Percentiles rank a stretch among this genome's conserved stretches.
Conservation (phyloP, 2,888 invertebrate species). For the Axea sp. region DNA sequence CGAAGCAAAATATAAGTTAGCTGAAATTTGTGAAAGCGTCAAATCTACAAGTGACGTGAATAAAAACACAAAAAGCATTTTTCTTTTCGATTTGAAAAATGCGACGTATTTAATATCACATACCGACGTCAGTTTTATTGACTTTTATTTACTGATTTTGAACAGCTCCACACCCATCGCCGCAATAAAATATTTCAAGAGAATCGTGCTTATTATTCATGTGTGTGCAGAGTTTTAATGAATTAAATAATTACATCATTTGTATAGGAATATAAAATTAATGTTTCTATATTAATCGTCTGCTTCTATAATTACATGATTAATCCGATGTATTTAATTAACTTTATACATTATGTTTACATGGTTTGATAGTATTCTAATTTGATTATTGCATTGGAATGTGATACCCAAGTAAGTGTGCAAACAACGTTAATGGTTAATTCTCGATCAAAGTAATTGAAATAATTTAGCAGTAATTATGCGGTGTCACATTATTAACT, state of each 20-base stretch:
- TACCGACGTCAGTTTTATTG: constrained; percentile 7
- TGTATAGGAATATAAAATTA: no score
- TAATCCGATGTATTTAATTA: neutral
- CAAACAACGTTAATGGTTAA: constrained; percentile 25
- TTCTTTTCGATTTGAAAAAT: constrained; percentile 6
- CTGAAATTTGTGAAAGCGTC: constrained; percentile 16
- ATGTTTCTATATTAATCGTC: no score
- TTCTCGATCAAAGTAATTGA: constrained; percentile 28
- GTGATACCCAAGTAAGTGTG: neutral
- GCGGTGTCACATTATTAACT: no score
- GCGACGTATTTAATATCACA: constrained; percentile 10
- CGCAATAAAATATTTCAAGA: neutral
- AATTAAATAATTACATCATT: no score
- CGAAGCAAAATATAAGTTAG: constrained; percentile 8
- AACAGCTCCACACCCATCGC: neutral
- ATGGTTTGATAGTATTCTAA: constrained; percentile 5
- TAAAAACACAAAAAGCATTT: constrained; percentile 9
- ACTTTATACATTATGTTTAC: constrained; percentile 8
- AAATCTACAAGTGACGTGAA: neutral
- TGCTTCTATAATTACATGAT: no score
- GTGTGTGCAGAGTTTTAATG: no score
- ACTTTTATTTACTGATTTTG: constrained; percentile 20
- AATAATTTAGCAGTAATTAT: constrained; percentile 28
- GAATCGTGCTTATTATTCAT: neutral
- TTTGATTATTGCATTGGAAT: constrained; percentile 28